These are phyloP conservation scores for Coranthus polyacanthus DNA, from an alignment of 2,797 vertebrate genomes.

Conservation along the genomic window DNA sequence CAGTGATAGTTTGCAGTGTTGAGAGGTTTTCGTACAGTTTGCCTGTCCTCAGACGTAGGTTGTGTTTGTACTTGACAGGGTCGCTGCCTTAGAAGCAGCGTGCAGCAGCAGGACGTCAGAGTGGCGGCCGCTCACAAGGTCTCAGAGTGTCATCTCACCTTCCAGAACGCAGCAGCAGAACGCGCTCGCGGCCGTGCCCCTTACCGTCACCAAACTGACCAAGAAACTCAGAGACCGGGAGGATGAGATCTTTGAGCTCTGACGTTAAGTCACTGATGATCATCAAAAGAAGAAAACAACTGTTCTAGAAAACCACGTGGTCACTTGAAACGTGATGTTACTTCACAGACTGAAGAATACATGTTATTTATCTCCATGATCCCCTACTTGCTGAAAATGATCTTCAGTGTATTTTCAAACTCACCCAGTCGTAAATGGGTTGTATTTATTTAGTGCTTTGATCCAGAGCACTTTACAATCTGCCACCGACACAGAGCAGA, in stretches of 20 bases:
- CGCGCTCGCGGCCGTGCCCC: conserved; percentile 81
- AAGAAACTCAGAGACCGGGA: conserved; percentile 86
- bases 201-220: conserved; percentile 86
- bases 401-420: too few species aligned
- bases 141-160: conserved; percentile 57
- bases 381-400: too few species aligned
- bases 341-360: conserved; percentile 9
- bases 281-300: conserved; percentile 12
- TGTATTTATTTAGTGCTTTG: too few species aligned
- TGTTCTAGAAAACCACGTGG: neutral
- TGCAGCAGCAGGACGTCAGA: conserved; percentile 47
- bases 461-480: too few species aligned
- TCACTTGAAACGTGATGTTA: neutral
- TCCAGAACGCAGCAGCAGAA: conserved; percentile 72
- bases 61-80: conserved; percentile 68
- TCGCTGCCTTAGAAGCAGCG: conserved; percentile 66
- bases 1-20: too few species aligned
- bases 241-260: conserved; percentile 94
- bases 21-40: too few species aligned
- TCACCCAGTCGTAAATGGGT: too few species aligned
- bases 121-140: conserved; percentile 45
- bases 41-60: too few species aligned
- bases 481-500: too few species aligned
- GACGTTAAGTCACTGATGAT: conserved; percentile 61
- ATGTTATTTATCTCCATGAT: neutral